Evolutionary conservation across 2,113 vertebrate species (phyloP).

Genomic region (Aix galericulata): DNA sequence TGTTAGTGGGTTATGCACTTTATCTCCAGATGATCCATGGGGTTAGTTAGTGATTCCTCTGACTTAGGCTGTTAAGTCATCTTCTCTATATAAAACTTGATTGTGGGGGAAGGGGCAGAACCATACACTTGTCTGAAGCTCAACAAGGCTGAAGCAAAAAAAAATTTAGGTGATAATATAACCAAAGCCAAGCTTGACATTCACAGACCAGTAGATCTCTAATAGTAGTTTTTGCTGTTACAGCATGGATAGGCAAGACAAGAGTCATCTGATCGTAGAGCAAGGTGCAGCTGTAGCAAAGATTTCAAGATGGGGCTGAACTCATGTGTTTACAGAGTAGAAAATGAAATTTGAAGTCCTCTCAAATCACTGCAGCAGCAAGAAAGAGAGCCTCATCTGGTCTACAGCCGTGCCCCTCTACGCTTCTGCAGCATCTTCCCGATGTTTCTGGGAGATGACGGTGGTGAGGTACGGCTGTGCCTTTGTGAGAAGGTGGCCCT

Average conservation of each 20-base stretch:
- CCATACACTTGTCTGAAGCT: not conserved
- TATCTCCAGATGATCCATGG: not conserved
- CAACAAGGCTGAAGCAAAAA: not conserved
- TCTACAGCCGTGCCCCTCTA: not conserved
- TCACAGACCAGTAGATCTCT: not conserved
- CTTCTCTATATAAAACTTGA: not conserved
- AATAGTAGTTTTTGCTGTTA: not conserved
- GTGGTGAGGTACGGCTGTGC: not conserved
- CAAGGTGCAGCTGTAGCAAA: not conserved
- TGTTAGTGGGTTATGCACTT: not conserved
- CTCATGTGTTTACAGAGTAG: not conserved
- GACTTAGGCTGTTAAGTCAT: not conserved
- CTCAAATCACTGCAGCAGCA: not conserved
- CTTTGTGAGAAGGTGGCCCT: not conserved
- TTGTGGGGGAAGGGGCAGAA: not conserved
- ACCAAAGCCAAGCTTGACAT: not conserved
- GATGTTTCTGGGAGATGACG: not conserved
- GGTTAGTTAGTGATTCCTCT: not conserved
- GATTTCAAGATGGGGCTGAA: not conserved
- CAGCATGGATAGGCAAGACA: not conserved
- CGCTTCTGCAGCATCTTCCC: not conserved
- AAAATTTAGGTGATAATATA: not conserved
- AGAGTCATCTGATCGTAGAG: not conserved
- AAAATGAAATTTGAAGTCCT: constrained; percentile 8
- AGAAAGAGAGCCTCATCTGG: not conserved